Conservation (phyloP, 2,797 vertebrate species). For the Peromyscus nudipes region DNA sequence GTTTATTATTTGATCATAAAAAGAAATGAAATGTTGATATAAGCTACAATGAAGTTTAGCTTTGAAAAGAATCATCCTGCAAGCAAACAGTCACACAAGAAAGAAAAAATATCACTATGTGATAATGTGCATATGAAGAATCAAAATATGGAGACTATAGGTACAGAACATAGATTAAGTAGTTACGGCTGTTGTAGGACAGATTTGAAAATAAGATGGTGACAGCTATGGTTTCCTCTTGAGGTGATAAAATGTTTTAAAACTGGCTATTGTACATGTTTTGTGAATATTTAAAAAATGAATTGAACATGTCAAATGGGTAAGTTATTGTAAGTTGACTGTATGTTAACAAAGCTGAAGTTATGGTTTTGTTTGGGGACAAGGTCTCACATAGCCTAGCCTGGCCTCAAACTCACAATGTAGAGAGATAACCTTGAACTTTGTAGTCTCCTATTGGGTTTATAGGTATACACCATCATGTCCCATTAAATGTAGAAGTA, state of each 20-base stretch:
- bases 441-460: not conserved
- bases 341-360: not conserved
- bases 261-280: not conserved
- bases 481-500: not conserved
- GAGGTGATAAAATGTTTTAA: constrained; percentile 53
- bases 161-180: not conserved
- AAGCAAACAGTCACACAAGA: not conserved
- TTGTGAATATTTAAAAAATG: constrained; percentile 16
- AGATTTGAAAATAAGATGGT: not conserved
- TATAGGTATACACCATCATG: too few relatives aligned
- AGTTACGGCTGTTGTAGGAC: not conserved
- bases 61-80: not conserved
- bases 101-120: not conserved
- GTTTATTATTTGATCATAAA: not conserved
- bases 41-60: not conserved
- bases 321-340: constrained; percentile 11
- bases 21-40: not conserved
- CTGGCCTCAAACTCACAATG: not conserved
- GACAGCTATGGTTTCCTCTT: not conserved
- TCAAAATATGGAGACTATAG: not conserved
- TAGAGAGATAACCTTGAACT: not conserved
- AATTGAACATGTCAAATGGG: not conserved
- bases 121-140: not conserved
- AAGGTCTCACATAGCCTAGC: not conserved
- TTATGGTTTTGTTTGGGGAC: not conserved